phyloP scores from a whole-genome alignment of 2,113 vertebrate genomes.

The Lampris megalopsis region DNA sequence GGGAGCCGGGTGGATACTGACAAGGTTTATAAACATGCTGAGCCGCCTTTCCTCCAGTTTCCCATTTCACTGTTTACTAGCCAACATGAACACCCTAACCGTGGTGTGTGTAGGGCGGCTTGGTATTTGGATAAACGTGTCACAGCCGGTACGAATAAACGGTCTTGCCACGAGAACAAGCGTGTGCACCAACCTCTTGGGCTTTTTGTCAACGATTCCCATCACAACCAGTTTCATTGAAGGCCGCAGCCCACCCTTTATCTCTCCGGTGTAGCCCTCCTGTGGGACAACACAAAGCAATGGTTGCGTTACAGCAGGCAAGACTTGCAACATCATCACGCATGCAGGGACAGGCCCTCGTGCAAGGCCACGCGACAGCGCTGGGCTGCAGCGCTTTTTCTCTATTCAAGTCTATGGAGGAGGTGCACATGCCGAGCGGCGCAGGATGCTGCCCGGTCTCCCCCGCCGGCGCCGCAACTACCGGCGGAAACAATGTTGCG shows the following conservation, averaged over 20 bases:
- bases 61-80: too few relatives aligned
- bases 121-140: too few relatives aligned
- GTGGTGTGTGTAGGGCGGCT: too few relatives aligned
- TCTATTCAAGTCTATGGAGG: not conserved
- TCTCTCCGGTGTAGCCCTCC: constrained; percentile 82
- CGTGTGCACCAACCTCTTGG: constrained; percentile 77
- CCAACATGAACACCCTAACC: too few relatives aligned
- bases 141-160: too few relatives aligned
- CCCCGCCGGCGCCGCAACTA: not conserved
- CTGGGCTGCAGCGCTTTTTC: not conserved
- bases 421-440: not conserved
- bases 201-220: constrained; percentile 83
- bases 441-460: too few relatives aligned
- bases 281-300: constrained; percentile 65
- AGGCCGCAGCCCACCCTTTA: constrained; percentile 84
- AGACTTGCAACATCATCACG: not conserved
- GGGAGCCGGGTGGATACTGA: too few relatives aligned
- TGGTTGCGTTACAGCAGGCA: too few relatives aligned
- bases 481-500: constrained; percentile 52
- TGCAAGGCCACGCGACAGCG: not conserved
- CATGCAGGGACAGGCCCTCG: constrained; percentile 19
- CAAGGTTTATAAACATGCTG: too few relatives aligned
- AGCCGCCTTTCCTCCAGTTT: too few relatives aligned
- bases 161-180: not conserved
- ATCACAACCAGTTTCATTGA: constrained; percentile 85